phyloP scores from a whole-genome alignment of 2,888 invertebrate genomes.

The Lycophotia porphyrea region DNA sequence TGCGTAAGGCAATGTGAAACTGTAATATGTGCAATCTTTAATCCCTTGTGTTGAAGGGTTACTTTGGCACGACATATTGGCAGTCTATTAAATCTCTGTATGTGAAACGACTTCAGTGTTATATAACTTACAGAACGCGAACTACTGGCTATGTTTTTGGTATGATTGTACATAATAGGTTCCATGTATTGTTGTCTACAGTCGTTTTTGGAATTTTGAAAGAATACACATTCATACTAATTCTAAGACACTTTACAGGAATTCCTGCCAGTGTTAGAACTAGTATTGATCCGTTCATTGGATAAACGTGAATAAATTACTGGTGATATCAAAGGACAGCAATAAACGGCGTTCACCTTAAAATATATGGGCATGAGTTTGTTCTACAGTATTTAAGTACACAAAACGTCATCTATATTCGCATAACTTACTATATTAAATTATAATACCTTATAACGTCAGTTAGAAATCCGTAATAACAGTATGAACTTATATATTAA shows the following conservation, averaged over 20 bases:
- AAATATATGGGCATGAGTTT: conserved; percentile 11
- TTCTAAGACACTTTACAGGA: background rate
- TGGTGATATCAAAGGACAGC: conserved; percentile 12
- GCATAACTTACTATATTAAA: conserved; percentile 64
- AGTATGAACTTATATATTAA: conserved; percentile 65
- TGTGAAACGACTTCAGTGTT: background rate
- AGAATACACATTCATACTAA: background rate
- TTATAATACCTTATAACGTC: conserved; percentile 65
- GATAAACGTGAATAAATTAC: conserved; percentile 14
- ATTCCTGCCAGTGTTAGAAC: background rate
- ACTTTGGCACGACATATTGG: conserved; percentile 21
- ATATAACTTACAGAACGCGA: background rate
- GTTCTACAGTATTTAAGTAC: conserved; percentile 55
- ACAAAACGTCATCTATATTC: conserved; percentile 58
- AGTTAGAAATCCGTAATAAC: conserved; percentile 65
- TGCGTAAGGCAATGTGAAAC: conserved; percentile 12
- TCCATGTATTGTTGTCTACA: conserved; percentile 12
- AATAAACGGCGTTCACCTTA: conserved; percentile 8
- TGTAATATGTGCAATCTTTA: conserved; percentile 39
- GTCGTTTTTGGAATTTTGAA: background rate
- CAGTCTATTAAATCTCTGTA: conserved; percentile 1
- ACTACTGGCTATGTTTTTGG: conserved; percentile 4
- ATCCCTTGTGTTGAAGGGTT: conserved; percentile 28
- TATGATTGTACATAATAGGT: background rate
- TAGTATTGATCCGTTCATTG: background rate